Base-by-base conservation (phyloP, 2,113 vertebrate genomes). In the Garra rufa region DNA sequence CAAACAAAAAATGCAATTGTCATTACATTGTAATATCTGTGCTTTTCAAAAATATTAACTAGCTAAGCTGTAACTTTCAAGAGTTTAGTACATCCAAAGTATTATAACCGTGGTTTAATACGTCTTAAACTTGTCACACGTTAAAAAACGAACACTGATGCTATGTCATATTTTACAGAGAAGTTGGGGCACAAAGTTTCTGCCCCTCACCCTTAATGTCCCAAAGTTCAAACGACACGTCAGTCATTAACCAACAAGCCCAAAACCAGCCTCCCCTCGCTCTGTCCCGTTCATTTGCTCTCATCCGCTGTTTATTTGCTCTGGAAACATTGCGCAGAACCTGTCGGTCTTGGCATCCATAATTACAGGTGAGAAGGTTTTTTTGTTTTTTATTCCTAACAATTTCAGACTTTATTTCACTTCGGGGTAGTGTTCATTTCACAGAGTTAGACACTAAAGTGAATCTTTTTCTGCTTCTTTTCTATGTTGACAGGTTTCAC, bases 221-320 rank as follows among this genome's bases (percentile, higher is more conserved):
- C 71, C 76, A 88, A 85, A 81, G 82, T 87, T 89, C 86, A 87
- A 43, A 10, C 34, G 59, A 9, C 52, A 82, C 10, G 76, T 90
- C 79, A 90, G 61, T 88, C 71, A 90, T 88, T 90, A 90, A 88
- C 84, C 26, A 63, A 4, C 41, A 50, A 9, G 48, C 46, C 87
- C 50, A 74, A 34, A 83, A 78, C 70, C 52, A 82, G 48, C 76
- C 71, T 61, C 57, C n/a, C 14, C 44, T 19, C 50, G n/a, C 55
- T 83, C 61, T 21, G 26, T 57, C 21, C 71, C 26, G 15, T 67
- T 69, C 34, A 15, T 59, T 69, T 65, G 44, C 61, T 70, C 41
- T 76, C 67, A n/a, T 67, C 38, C n/a, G 73, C 52, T 46, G 52
- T 81, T 81, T 50, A 55, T 24, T 26, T 46, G 73, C 57, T 4